These are phyloP conservation scores for Atrichornis clamosus DNA, from an alignment of 2,113 vertebrate genomes.

Conservation along the genomic window DNA sequence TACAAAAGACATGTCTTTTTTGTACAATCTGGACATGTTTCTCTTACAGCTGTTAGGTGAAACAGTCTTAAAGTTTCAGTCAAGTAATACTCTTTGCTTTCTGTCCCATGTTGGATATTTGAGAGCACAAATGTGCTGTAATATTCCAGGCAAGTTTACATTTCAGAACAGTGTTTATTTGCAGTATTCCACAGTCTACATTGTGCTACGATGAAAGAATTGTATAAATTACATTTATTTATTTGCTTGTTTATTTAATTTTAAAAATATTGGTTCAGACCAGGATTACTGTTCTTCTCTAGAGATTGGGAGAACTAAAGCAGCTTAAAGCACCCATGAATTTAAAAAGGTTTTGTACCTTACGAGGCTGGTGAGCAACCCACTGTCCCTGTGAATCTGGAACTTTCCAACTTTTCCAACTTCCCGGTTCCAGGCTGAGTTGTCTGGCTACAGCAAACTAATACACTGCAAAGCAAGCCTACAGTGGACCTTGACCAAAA, in stretches of 20 bases:
- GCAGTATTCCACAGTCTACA: background rate
- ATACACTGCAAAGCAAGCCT: background rate
- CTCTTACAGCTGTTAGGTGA: background rate
- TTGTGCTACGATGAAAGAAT: background rate
- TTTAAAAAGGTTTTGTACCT: background rate
- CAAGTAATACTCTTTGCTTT: background rate
- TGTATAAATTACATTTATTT: background rate
- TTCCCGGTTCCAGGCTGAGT: background rate
- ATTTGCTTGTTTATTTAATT: background rate
- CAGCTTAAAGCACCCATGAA: background rate
- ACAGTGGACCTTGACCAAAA: background rate
- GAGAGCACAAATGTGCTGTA: background rate
- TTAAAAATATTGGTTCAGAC: background rate
- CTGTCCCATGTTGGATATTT: background rate
- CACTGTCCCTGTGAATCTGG: background rate
- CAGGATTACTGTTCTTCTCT: background rate
- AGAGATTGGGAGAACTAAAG: background rate
- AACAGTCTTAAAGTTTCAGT: background rate
- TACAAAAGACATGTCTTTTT: background rate
- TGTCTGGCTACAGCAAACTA: background rate
- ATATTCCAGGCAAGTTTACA: background rate
- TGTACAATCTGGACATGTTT: background rate
- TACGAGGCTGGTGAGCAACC: background rate
- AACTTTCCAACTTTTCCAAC: background rate
- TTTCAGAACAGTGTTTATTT: background rate